Percentiles rank a stretch among this genome's conserved stretches.
Conservation (phyloP, 2,113 vertebrate species). For the Zosterops pallidus region DNA sequence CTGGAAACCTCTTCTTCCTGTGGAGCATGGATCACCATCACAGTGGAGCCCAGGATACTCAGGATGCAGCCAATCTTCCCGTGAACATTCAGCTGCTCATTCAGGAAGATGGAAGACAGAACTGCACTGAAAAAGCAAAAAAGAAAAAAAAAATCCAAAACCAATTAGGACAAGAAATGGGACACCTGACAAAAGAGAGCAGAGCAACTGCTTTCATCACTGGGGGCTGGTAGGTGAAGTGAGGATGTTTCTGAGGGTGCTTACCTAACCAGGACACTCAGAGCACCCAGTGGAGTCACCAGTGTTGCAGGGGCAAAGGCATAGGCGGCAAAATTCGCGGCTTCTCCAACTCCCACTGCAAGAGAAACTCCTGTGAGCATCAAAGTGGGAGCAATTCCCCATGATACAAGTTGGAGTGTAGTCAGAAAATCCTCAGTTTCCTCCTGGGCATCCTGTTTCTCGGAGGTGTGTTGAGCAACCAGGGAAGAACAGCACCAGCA, state of each 20-base stretch:
- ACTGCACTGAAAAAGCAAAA: slow-evolving; percentile 72
- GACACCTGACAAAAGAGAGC: neutral
- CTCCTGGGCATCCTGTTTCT: neutral
- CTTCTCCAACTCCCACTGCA: slow-evolving; percentile 85
- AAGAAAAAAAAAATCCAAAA: neutral
- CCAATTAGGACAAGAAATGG: neutral
- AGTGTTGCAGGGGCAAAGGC: slow-evolving; percentile 85
- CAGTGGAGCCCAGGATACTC: slow-evolving; percentile 81
- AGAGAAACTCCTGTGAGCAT: slow-evolving; percentile 7
- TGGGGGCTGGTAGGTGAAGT: neutral
- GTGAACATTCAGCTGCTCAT: slow-evolving; percentile 81
- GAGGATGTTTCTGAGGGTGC: neutral
- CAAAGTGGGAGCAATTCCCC: neutral
- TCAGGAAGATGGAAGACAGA: slow-evolving; percentile 83
- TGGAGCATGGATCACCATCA: slow-evolving; percentile 86
- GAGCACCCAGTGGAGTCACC: slow-evolving; percentile 84
- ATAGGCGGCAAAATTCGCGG: slow-evolving; percentile 85
- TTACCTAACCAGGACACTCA: slow-evolving; percentile 86
- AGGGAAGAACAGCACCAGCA: neutral
- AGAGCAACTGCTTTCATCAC: neutral
- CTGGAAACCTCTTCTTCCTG: slow-evolving; percentile 82
- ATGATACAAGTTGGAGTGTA: neutral
- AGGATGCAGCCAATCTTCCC: slow-evolving; percentile 84
- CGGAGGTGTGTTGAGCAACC: neutral
- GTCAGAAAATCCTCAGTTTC: neutral